A percentile compares a stretch with the other conserved stretches of the same genome.
These are phyloP conservation scores for Lithophane ornitopus DNA, from an alignment of 2,888 invertebrate genomes.

Conservation along the genomic window DNA sequence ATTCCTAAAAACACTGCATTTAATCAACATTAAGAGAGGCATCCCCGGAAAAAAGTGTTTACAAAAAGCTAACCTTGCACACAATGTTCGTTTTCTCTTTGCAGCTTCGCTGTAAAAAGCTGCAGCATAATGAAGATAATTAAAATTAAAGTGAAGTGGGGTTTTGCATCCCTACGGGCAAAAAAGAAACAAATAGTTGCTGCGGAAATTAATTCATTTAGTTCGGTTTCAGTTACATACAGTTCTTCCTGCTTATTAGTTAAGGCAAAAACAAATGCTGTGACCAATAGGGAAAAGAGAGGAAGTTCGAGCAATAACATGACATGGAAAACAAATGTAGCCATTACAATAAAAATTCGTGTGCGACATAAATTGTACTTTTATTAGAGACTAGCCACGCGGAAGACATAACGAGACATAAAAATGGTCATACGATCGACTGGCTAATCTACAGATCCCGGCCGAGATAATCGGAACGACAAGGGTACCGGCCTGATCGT, in stretches of 20 bases:
- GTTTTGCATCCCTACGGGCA: constrained; percentile 24
- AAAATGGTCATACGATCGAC: constrained; percentile 70
- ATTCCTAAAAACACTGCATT: constrained; percentile 65
- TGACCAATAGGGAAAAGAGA: constrained; percentile 19
- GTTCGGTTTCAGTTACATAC: constrained; percentile 22
- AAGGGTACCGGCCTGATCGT: constrained; percentile 70
- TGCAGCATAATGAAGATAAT: constrained; percentile 55
- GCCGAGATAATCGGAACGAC: constrained; percentile 69
- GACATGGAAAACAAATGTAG: constrained; percentile 43
- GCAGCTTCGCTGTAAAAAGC: constrained; percentile 42
- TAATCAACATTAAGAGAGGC: constrained; percentile 66
- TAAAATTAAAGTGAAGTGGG: constrained; percentile 47
- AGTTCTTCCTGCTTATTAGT: constrained; percentile 4
- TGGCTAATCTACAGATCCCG: constrained; percentile 71
- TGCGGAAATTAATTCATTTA: constrained; percentile 34
- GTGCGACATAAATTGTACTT: constrained; percentile 66
- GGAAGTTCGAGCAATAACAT: constrained; percentile 19
- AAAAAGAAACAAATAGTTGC: constrained; percentile 24
- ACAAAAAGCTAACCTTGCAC: constrained; percentile 45
- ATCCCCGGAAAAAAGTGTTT: constrained; percentile 54
- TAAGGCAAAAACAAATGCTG: constrained; percentile 11
- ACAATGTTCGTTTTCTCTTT: constrained; percentile 56
- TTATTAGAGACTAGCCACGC: constrained; percentile 63
- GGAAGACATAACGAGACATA: constrained; percentile 67
- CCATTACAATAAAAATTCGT: constrained; percentile 54